Conservation (phyloP, 92 coral and sea anemone genomes). For the Paramuricea clavata region DNA sequence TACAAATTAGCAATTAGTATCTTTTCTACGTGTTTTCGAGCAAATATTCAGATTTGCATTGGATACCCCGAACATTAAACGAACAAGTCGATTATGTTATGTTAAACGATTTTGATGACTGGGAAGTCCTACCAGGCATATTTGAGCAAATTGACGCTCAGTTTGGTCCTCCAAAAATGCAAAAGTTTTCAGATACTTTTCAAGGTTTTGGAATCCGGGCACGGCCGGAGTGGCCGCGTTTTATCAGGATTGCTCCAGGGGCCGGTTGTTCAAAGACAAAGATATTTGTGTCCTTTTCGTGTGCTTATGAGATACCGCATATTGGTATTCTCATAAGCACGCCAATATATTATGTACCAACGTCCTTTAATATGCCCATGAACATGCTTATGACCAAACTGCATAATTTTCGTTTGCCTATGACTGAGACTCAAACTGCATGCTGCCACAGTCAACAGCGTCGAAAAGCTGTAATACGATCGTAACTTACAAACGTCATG, state of each 20-base stretch:
- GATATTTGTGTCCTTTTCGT: no score
- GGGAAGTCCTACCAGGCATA: not conserved
- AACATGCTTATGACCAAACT: no score
- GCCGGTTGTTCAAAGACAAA: no score
- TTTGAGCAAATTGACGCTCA: slow-evolving; percentile 25
- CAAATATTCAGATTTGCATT: slow-evolving; percentile 26
- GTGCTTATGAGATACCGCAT: no score
- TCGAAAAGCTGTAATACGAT: no score
- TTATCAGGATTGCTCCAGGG: slow-evolving; percentile 15
- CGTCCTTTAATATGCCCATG: no score
- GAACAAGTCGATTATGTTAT: slow-evolving; percentile 40
- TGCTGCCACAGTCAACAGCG: no score
- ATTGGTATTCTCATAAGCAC: no score
- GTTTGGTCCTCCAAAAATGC: slow-evolving; percentile 55
- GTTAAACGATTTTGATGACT: slow-evolving; percentile 40
- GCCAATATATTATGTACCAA: no score
- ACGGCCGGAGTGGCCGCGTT: slow-evolving; percentile 45
- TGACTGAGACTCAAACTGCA: no score
- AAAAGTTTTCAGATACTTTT: slow-evolving; percentile 8
- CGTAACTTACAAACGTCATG: no score
- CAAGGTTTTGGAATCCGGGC: slow-evolving; percentile 56
- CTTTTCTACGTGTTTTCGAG: not conserved
- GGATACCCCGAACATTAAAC: slow-evolving; percentile 41
- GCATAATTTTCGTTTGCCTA: no score
- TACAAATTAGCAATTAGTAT: slow-evolving; percentile 23